Evolutionary conservation across 2,888 invertebrate species (phyloP).

Genomic region (Caenorhabditis japonica): DNA sequence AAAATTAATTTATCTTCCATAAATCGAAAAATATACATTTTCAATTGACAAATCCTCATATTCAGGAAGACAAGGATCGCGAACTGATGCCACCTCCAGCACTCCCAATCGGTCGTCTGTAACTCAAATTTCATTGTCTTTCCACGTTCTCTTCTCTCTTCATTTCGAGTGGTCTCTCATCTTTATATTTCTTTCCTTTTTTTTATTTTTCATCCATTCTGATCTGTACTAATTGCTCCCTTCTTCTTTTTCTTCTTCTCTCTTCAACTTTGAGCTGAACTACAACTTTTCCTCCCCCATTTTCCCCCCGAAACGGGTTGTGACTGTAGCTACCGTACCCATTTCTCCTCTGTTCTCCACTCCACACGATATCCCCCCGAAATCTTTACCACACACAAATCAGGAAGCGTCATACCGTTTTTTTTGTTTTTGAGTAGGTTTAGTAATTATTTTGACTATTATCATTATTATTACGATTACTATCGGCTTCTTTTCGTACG

Average conservation of each 20-base stretch:
- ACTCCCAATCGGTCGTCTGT: conserved; percentile 55
- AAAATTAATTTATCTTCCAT: no score
- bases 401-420: conserved; percentile 18
- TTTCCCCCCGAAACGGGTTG: no score
- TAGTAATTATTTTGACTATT: conserved; percentile 1
- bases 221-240: no score
- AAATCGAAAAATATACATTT: no score
- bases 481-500: no score
- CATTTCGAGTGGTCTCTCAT: conserved; percentile 14
- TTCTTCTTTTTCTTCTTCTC: conserved; percentile 2
- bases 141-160: conserved; percentile 6
- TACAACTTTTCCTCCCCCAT: conserved; percentile 2
- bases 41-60: no score
- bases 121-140: conserved; percentile 1
- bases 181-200: conserved; percentile 17
- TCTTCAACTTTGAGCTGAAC: not conserved
- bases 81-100: conserved; percentile 70
- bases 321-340: conserved; percentile 10
- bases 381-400: conserved; percentile 4
- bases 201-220: no score
- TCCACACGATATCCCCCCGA: not conserved
- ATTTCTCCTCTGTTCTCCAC: conserved; percentile 1
- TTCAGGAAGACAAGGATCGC: conserved; percentile 64
- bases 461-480: no score
- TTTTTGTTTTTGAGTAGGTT: not conserved